Percentiles rank a stretch among this genome's conserved stretches.
Evolutionary conservation across 1,140 invertebrate species (phyloP).

Genomic region (Microplitis mediator): DNA sequence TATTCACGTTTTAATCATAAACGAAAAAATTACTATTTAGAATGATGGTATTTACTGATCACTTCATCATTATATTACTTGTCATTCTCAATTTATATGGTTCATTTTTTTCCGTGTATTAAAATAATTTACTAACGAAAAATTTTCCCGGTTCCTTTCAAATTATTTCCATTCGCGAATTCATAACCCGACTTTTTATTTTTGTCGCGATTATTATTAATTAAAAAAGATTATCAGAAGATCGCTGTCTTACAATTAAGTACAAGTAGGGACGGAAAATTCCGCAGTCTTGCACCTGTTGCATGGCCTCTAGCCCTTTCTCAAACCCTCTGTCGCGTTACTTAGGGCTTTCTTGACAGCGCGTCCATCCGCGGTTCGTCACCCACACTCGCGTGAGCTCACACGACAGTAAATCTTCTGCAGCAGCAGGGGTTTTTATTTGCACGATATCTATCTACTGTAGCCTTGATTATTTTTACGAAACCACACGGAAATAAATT

Average conservation of each 20-base stretch:
- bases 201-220: neutral
- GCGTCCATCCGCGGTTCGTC: neutral
- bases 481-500: too few relatives aligned
- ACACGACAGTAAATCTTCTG: neutral
- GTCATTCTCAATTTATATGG: too few relatives aligned
- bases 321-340: neutral
- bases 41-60: too few relatives aligned
- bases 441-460: too few relatives aligned
- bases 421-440: neutral
- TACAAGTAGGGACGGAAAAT: slow-evolving; percentile 15
- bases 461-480: too few relatives aligned
- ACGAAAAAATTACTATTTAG: too few relatives aligned
- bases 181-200: neutral
- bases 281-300: slow-evolving; percentile 50
- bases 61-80: too few relatives aligned
- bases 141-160: too few relatives aligned
- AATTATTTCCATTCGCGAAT: too few relatives aligned
- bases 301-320: slow-evolving; percentile 28
- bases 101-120: too few relatives aligned
- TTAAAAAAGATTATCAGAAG: neutral
- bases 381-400: neutral
- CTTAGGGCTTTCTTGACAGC: neutral
- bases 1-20: too few relatives aligned
- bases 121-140: too few relatives aligned
- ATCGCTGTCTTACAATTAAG: neutral